A percentile compares a stretch with the other conserved stretches of the same genome.
Conservation (phyloP, 1,140 invertebrate genomes). For the Ectropis grisescens region DNA sequence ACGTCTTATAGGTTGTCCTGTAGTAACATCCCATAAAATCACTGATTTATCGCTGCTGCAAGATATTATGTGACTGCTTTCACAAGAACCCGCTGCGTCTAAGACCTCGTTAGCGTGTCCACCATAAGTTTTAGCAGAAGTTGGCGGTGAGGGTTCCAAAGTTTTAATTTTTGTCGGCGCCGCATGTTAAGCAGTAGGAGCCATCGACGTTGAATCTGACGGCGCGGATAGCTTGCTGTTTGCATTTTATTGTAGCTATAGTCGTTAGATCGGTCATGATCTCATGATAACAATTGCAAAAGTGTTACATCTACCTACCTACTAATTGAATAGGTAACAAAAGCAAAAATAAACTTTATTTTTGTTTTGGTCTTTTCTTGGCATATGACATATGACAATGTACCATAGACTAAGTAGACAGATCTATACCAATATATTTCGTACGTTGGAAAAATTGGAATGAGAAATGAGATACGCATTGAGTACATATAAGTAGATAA, state of each 20-base stretch:
- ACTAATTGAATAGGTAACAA: too few species aligned
- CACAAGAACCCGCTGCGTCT: slow-evolving; percentile 91
- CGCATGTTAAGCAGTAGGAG: slow-evolving; percentile 93
- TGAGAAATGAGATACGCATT: too few species aligned
- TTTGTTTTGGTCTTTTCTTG: too few species aligned
- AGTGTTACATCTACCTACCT: too few species aligned
- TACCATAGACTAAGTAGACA: too few species aligned
- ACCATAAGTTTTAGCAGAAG: slow-evolving; percentile 88
- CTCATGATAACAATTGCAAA: too few species aligned
- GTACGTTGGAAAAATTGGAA: too few species aligned
- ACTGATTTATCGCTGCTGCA: slow-evolving; percentile 91
- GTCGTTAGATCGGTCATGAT: slow-evolving; percentile 24
- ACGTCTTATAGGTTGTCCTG: slow-evolving; percentile 83
- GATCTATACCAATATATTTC: too few species aligned
- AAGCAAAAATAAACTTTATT: too few species aligned
- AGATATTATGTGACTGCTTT: slow-evolving; percentile 91
- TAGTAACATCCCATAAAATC: slow-evolving; percentile 92
- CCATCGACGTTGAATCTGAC: slow-evolving; percentile 97
- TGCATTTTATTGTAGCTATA: slow-evolving; percentile 81
- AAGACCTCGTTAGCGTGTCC: slow-evolving; percentile 97
- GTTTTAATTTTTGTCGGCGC: slow-evolving; percentile 95
- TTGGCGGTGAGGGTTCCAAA: slow-evolving; percentile 93
- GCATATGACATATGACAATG: too few species aligned
- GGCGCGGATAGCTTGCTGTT: slow-evolving; percentile 92
- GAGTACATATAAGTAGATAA: too few species aligned